Evolutionary conservation across 2,113 vertebrate species (phyloP).

Genomic region (Platysternon megacephalum): DNA sequence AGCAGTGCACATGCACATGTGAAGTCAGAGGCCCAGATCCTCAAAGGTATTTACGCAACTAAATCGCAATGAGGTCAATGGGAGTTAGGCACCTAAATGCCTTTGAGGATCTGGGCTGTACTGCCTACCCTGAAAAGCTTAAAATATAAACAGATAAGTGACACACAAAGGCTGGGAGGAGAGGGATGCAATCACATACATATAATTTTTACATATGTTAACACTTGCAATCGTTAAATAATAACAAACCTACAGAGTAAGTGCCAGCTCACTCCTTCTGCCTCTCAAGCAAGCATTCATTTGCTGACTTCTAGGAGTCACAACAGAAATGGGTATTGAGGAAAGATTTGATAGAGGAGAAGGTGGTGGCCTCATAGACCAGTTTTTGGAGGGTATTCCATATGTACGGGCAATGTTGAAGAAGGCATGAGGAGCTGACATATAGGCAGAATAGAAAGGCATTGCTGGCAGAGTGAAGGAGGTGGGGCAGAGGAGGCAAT

Average conservation of each 20-base stretch:
- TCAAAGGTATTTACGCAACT: too few species aligned
- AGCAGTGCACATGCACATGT: background rate
- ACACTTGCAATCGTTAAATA: background rate
- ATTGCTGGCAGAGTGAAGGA: background rate
- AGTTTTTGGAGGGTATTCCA: background rate
- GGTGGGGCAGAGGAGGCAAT: background rate
- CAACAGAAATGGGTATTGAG: background rate
- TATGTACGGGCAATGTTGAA: background rate
- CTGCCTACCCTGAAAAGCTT: background rate
- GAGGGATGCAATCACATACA: background rate
- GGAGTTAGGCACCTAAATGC: too few species aligned
- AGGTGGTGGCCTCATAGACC: background rate
- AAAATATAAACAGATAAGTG: background rate
- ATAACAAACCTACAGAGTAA: background rate
- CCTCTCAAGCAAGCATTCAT: background rate
- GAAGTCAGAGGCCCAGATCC: background rate
- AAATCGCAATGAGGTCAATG: too few species aligned
- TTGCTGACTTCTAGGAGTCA: background rate
- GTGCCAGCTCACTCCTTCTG: background rate
- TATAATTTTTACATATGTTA: background rate
- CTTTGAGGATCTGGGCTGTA: background rate
- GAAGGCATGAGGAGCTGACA: background rate
- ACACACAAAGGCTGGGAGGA: background rate
- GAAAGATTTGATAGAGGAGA: background rate
- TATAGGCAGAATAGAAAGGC: background rate